Evolutionary conservation across 2,797 vertebrate species (phyloP).

Genomic region (Lophius americanus): DNA sequence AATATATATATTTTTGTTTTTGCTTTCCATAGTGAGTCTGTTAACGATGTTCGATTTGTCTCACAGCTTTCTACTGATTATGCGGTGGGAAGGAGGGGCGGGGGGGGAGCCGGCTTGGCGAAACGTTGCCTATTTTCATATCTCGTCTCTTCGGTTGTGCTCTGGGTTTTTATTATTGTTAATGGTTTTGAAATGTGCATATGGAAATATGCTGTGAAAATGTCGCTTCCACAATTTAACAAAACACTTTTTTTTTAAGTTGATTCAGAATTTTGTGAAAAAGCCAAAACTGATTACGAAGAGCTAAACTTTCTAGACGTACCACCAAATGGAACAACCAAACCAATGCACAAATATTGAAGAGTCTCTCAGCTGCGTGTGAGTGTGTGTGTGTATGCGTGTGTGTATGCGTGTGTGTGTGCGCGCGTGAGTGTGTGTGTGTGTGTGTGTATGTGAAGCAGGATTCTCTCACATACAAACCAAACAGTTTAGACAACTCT

Average conservation of each 20-base stretch:
- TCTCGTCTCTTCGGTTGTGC: conserved; percentile 71
- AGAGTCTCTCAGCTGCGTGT: conserved; percentile 35
- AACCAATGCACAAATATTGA: conserved; percentile 78
- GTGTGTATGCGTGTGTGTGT: conserved; percentile 19
- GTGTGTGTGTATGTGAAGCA: too few species aligned
- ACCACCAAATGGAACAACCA: conserved; percentile 76
- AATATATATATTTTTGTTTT: conserved; percentile 76
- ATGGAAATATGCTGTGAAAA: conserved; percentile 75
- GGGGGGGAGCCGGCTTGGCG: conserved; percentile 13
- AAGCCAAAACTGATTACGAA: conserved; percentile 81
- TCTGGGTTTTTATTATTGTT: conserved; percentile 68
- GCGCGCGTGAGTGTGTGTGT: conserved; percentile 16
- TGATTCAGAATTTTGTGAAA: conserved; percentile 70
- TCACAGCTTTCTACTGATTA: conserved; percentile 79
- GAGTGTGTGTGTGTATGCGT: conserved; percentile 24
- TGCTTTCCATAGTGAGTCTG: conserved; percentile 78
- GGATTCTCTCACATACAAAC: conserved; percentile 62
- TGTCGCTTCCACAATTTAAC: conserved; percentile 72
- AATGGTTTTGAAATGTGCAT: conserved; percentile 30
- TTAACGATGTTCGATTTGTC: conserved; percentile 76
- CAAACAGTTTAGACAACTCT: conserved; percentile 53
- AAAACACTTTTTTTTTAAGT: conserved; percentile 18
- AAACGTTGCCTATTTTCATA: conserved; percentile 74
- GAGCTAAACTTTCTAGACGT: conserved; percentile 72
- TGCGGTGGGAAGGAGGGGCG: conserved; percentile 13